Conservation (phyloP, 2,888 invertebrate genomes). For the Brachynemurus nebulosus region DNA sequence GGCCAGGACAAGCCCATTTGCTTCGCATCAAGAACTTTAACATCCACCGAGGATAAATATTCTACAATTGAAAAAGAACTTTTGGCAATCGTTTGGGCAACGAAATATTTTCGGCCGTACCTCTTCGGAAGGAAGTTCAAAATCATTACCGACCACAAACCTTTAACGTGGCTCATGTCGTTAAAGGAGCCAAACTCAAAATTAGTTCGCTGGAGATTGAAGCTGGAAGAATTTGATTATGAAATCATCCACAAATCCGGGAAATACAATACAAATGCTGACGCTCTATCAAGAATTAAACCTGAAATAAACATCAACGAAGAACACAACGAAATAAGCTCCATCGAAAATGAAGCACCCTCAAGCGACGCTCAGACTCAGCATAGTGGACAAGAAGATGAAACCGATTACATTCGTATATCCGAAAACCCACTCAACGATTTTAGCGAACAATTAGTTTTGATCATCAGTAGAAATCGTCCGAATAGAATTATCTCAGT, state of each 20-base stretch:
- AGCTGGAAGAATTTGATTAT: constrained; percentile 24
- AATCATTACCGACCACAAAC: constrained; percentile 26
- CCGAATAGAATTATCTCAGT: no score
- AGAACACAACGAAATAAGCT: no score
- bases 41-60: constrained; percentile 25
- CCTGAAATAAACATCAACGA: no score
- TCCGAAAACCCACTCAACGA: no score
- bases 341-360: no score
- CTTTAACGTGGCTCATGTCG: constrained; percentile 25
- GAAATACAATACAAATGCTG: constrained; percentile 22
- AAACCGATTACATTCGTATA: no score
- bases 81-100: constrained; percentile 25
- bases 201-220: constrained; percentile 23
- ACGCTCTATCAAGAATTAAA: constrained; percentile 22
- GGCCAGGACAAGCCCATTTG: constrained; percentile 25
- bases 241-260: constrained; percentile 23
- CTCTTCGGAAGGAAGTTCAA: constrained; percentile 25
- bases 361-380: no score
- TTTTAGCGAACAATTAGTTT: no score
- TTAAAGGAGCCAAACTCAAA: constrained; percentile 22
- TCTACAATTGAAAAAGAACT: constrained; percentile 27
- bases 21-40: constrained; percentile 24
- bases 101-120: constrained; percentile 27
- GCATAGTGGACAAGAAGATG: no score
- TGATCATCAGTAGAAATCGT: no score